Evolutionary conservation across 1,140 invertebrate genomes (phyloP), one percentile per base, ranked within the genome.

Genomic region (Aethina tumida): DNA sequence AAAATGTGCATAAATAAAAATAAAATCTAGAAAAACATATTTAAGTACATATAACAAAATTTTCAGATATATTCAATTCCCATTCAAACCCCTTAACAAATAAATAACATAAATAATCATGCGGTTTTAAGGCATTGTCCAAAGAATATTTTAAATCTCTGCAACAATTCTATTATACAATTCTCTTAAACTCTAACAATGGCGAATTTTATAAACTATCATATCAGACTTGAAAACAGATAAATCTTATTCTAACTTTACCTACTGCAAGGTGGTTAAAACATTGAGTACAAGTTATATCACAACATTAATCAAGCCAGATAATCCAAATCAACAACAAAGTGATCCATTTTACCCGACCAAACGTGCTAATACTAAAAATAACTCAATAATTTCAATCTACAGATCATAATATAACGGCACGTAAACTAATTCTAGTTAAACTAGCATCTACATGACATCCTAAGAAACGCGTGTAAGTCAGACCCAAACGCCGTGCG

Each of bases 401-500:
- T 26, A 13, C 24, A 10, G 2, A 10, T 26, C 14, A 13, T 10
- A 10, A 26, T 26, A 10, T 2, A 13, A 26, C 24, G 5, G 2
- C 14, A 5, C 14, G 13, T 26, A 10, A 10, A 26, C n/a, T 5
- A 10, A 26, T 26, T 26, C n/a, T 10, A 10, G 13, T 26, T 26
- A 13, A 26, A 10, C 5, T 26, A 26, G 2, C 24, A 26, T 4
- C 24, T 26, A 26, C 24, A 26, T 10, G n/a, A 13, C 5, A 26
- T 26, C 14, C 24, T 26, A 26, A n/a, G 5, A 26, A n/a, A 26
- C 24, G 5, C 5, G 2, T n/a, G n/a, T 13, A 26, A 24, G 17
- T 70, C 72, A 95, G 24, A 96, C 90, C 91, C 91, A 96, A 33
- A 96, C 90, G 15, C 91, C 91, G 56, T 95, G 89, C 22, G 90